Percentiles rank a stretch among this genome's conserved stretches.
Conservation (phyloP, 2,113 vertebrate species). For the Tiliqua scincoides region DNA sequence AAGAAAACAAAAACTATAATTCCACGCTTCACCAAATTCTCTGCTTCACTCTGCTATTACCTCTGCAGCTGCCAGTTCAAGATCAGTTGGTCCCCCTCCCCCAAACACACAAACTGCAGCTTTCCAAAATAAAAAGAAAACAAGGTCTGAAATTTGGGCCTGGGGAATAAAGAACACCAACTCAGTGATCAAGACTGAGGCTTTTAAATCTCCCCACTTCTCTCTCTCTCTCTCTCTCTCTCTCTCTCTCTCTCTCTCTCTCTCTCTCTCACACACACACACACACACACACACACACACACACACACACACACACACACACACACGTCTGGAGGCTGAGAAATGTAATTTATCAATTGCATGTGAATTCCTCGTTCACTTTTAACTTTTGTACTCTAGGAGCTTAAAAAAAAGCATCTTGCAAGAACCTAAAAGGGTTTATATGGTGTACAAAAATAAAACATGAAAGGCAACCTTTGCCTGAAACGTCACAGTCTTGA, state of each 20-base stretch:
- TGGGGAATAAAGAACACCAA: not conserved
- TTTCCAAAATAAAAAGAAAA: not conserved
- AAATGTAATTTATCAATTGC: not conserved
- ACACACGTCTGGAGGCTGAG: not conserved
- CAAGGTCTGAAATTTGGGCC: not conserved
- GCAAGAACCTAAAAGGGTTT: not conserved
- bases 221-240: too few species aligned
- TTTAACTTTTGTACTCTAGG: not conserved
- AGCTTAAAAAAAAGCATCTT: not conserved
- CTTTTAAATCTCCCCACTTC: not conserved
- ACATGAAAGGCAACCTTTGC: not conserved
- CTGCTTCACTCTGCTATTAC: not conserved
- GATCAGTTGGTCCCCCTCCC: not conserved
- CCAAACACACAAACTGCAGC: not conserved
- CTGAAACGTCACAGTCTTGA: not conserved
- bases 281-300: too few species aligned
- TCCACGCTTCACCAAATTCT: not conserved
- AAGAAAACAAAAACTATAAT: not conserved
- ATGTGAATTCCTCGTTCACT: not conserved
- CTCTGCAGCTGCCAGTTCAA: not conserved
- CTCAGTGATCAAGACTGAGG: not conserved
- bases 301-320: too few species aligned
- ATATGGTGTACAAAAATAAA: not conserved
- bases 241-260: too few species aligned
- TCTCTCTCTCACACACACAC: too few species aligned